Conservation (phyloP, 2,797 vertebrate species). For the Pitangus sulphuratus region DNA sequence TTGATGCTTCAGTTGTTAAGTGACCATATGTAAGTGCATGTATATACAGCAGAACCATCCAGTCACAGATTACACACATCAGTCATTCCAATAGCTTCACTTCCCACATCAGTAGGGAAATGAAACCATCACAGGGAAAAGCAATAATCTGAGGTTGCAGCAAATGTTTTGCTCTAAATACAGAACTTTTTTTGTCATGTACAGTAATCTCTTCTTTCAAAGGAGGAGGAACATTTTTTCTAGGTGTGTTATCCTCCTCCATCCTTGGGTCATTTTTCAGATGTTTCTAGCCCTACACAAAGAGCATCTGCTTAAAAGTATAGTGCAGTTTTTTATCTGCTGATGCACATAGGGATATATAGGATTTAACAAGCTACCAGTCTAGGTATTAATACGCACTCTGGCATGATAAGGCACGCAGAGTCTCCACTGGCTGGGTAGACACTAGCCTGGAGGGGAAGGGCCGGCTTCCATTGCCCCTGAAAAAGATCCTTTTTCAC, state of each 20-base stretch:
- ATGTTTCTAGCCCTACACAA: neutral
- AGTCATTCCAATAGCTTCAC: conserved; percentile 45
- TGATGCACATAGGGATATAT: neutral
- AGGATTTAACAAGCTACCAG: neutral
- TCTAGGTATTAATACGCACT: neutral
- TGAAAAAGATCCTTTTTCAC: conserved; percentile 27
- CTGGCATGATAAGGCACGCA: neutral
- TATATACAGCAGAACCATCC: conserved; percentile 42
- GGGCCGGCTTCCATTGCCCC: neutral
- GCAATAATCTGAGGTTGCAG: conserved; percentile 38
- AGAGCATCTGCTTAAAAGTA: neutral
- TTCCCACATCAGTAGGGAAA: neutral
- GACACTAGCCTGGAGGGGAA: neutral
- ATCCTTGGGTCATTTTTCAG: neutral
- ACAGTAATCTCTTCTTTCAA: neutral
- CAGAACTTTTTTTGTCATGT: neutral
- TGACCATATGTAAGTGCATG: conserved; percentile 22
- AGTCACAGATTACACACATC: conserved; percentile 39
- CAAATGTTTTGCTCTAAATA: conserved; percentile 10
- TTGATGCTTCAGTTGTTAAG: conserved; percentile 18
- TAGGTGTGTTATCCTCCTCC: neutral
- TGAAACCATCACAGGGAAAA: conserved; percentile 24
- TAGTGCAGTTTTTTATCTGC: neutral
- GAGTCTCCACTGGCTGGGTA: neutral
- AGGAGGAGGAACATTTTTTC: neutral